Evolutionary conservation across 1,140 invertebrate species (phyloP).

Genomic region (Cecropterus lyciades): DNA sequence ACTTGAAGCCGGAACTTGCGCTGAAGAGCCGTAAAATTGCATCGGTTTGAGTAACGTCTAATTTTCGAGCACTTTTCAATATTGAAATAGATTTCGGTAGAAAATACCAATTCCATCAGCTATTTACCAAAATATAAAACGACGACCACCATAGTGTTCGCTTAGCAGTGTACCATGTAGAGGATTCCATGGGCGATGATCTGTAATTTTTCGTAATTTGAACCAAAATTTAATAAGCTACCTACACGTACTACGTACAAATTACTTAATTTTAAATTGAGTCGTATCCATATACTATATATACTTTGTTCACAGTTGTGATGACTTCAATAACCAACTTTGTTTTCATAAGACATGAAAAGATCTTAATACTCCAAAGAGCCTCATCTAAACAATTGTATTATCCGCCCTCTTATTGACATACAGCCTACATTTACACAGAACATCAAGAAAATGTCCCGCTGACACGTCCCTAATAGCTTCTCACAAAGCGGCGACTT

Average conservation of each 20-base stretch:
- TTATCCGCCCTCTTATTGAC: constrained; percentile 7
- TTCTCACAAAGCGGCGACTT: constrained; percentile 17
- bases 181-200: no score
- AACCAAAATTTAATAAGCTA: no score
- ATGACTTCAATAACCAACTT: no score
- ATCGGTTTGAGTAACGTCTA: constrained; percentile 1
- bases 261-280: no score
- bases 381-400: background rate
- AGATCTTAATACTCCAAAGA: background rate
- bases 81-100: constrained; percentile 10
- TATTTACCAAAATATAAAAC: background rate
- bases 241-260: no score
- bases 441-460: constrained; percentile 4
- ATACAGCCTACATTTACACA: constrained; percentile 10
- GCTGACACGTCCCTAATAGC: constrained; percentile 13
- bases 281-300: no score
- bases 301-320: no score
- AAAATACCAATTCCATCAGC: background rate
- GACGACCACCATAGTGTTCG: no score
- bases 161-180: no score
- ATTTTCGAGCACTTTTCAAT: constrained; percentile 14
- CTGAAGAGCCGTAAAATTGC: constrained; percentile 13
- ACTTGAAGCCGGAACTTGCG: constrained; percentile 5
- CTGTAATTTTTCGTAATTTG: no score
- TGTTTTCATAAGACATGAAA: no score